These are phyloP conservation scores for Drosophila saltans DNA, from an alignment of 1,140 invertebrate species.

Conservation along the genomic window DNA sequence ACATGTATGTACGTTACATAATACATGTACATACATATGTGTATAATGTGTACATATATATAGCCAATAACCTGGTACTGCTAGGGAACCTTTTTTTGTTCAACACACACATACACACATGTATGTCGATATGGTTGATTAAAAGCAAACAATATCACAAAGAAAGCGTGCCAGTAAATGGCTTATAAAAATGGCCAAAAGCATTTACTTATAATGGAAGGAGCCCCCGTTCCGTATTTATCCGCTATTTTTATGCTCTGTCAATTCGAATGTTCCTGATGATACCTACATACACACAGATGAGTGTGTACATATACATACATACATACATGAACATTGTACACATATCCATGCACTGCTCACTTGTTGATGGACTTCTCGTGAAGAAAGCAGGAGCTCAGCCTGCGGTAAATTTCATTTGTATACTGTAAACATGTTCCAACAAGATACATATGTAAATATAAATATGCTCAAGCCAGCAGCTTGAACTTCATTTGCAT, in stretches of 20 bases:
- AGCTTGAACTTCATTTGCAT: conserved; percentile 37
- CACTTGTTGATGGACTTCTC: conserved; percentile 48
- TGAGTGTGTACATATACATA: too few species aligned
- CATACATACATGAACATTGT: too few species aligned
- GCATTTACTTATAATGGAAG: conserved; percentile 6
- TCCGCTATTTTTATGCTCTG: conserved; percentile 2
- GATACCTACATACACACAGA: neutral
- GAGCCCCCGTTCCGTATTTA: neutral
- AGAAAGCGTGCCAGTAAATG: conserved; percentile 1
- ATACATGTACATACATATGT: too few species aligned
- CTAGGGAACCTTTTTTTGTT: neutral
- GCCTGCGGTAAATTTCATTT: conserved; percentile 41
- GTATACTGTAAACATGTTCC: conserved; percentile 43
- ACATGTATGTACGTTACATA: too few species aligned
- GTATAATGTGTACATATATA: too few species aligned
- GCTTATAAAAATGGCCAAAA: conserved; percentile 12
- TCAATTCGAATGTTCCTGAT: conserved; percentile 5
- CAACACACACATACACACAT: neutral
- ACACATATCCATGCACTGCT: neutral
- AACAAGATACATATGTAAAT: conserved; percentile 14
- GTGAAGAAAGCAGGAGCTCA: conserved; percentile 13
- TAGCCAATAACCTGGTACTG: neutral
- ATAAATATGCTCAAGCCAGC: conserved; percentile 35
- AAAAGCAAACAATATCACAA: conserved; percentile 10
- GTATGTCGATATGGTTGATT: conserved; percentile 3